These are phyloP conservation scores for Machimus rusticus DNA, from an alignment of 2,888 invertebrate species.

Conservation along the genomic window DNA sequence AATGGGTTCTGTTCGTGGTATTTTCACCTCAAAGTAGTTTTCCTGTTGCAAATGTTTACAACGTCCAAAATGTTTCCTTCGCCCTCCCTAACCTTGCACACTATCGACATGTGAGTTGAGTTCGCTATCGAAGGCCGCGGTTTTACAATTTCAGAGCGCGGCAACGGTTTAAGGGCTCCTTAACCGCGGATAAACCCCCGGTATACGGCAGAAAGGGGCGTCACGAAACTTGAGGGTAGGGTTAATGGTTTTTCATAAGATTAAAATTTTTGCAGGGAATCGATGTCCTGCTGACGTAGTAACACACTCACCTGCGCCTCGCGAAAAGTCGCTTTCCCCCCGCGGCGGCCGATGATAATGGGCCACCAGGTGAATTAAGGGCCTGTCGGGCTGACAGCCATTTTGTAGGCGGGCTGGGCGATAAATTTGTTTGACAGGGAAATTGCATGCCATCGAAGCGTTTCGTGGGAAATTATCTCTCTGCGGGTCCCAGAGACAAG, in stretches of 20 bases:
- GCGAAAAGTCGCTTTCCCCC: neutral
- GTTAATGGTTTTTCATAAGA: slow-evolving; percentile 13
- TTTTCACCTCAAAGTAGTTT: slow-evolving; percentile 11
- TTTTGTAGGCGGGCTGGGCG: neutral
- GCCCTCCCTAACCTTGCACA: neutral
- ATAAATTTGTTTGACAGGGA: neutral
- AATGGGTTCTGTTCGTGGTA: neutral
- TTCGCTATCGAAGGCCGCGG: neutral
- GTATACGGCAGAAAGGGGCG: neutral
- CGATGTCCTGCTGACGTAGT: neutral
- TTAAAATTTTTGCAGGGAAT: neutral
- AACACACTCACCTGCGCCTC: neutral
- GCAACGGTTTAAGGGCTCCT: neutral
- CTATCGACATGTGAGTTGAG: slow-evolving; percentile 28
- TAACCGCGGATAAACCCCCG: neutral
- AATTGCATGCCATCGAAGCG: slow-evolving; percentile 17
- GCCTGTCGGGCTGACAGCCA: neutral
- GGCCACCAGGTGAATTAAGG: neutral
- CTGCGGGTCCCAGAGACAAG: neutral
- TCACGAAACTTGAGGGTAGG: slow-evolving; percentile 2
- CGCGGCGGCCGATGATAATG: neutral
- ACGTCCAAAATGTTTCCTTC: neutral
- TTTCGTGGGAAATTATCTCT: neutral
- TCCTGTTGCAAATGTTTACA: slow-evolving; percentile 23
- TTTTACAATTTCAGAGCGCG: neutral